Base-by-base conservation (phyloP, 2,797 vertebrate species). In the Syngnathus acus region DNA sequence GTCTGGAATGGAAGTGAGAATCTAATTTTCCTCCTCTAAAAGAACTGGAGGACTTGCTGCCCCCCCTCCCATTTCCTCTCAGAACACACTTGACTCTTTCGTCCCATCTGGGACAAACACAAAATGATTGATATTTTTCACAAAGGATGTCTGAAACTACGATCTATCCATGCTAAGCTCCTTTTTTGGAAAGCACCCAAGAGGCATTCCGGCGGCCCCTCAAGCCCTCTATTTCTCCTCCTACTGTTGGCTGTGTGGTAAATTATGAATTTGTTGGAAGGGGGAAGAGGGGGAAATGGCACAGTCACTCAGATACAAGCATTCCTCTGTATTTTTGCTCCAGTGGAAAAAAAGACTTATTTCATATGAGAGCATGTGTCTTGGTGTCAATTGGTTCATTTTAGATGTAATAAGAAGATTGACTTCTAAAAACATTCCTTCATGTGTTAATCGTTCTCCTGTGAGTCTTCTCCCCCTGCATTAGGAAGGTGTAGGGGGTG, bases 171-270 rank as follows among this genome's bases (percentile, higher is more conserved):
- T 79, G 78, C 78, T 66, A 67, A 69, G 68, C 66, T 67, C 61
- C 17, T 16, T 65, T 50, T 71, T 77, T 84, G 78, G 77, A 82
- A 80, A 64, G 47, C 64, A 47, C 81, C 81, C 83, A 70, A 73
- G 67, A 57, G 51, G 60, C 73, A 72, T 70, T 68, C 62, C 64
- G 64, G 67, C n/a, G 19, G 37, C 59, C 38, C 11, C 59, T 43
- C 39, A 1, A 37, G 55, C 55, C 55, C 16, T 10, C 26, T 6
- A 17, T 57, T 57, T 37, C 26, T 57, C 54, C 14, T 57, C 26
- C 55, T 37, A 8, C 26, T 37, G 26, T 57, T 57, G 55, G 26
- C 55, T 57, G 55, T 37, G 38, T 60, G 58, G 58, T 40, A 60
- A 60, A 60, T 60, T 40, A 60, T 60, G 58, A 60, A 60, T 60